Evolutionary conservation across 2,113 vertebrate species (phyloP).

Genomic region (Argyrosomus japonicus): DNA sequence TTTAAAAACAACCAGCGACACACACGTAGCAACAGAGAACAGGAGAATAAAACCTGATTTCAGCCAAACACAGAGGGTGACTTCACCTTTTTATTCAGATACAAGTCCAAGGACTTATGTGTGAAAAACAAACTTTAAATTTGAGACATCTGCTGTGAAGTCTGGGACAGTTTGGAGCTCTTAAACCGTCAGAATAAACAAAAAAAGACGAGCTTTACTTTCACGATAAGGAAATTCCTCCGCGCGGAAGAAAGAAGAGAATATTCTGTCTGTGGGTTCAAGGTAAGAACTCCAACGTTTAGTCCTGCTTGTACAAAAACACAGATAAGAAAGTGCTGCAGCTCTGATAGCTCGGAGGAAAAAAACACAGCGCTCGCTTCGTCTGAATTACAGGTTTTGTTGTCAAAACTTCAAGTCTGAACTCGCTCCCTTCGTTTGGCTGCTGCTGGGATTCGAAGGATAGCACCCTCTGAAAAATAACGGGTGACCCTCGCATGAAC

Average conservation of each 20-base stretch:
- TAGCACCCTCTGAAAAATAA: slow-evolving; percentile 1
- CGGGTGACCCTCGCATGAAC: slow-evolving; percentile 58
- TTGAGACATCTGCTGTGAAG: no score
- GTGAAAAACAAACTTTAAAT: no score
- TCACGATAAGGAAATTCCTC: slow-evolving; percentile 7
- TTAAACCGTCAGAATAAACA: background rate
- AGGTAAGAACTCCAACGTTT: slow-evolving; percentile 19
- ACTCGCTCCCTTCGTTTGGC: background rate
- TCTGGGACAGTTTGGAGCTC: background rate
- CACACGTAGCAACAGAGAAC: no score
- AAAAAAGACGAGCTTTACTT: background rate
- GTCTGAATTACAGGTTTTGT: slow-evolving; percentile 32
- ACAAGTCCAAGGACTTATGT: no score
- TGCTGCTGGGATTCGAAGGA: background rate
- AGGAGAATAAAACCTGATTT: no score
- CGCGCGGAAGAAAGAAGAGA: slow-evolving; percentile 11
- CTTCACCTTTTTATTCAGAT: no score
- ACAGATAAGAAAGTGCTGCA: slow-evolving; percentile 62
- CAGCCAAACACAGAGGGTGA: no score
- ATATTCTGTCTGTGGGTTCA: slow-evolving; percentile 49
- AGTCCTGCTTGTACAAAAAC: slow-evolving; percentile 50
- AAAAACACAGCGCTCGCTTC: slow-evolving; percentile 5
- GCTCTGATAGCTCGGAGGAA: slow-evolving; percentile 22
- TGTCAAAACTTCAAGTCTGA: slow-evolving; percentile 20
- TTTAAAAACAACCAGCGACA: no score